These are phyloP conservation scores for Ecdyonurus torrentis DNA, from an alignment of 2,888 invertebrate species.

Conservation along the genomic window DNA sequence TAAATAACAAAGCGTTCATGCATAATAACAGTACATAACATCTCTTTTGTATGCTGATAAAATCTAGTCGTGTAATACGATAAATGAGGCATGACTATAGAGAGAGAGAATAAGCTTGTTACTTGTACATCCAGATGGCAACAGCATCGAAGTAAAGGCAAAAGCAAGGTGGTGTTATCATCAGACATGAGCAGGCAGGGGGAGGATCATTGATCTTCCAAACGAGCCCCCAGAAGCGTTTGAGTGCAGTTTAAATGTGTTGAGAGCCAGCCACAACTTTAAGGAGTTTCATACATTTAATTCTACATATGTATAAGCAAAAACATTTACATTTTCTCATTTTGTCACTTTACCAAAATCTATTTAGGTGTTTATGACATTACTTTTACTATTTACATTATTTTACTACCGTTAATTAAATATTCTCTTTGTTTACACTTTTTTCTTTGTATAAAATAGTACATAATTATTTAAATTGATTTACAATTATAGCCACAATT, in stretches of 20 bases:
- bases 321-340: no score
- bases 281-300: not conserved
- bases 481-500: no score
- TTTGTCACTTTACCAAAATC: no score
- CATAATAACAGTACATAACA: no score
- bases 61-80: not conserved
- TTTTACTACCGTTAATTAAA: no score
- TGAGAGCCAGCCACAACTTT: not conserved
- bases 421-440: no score
- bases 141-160: not conserved
- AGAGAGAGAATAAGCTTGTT: not conserved
- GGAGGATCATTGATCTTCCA: conserved; percentile 3
- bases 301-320: not conserved
- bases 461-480: no score
- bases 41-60: no score
- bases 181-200: not conserved
- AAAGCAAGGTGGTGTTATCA: not conserved
- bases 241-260: conserved; percentile 4
- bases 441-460: no score
- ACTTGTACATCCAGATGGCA: not conserved
- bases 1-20: no score
- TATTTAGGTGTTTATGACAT: no score
- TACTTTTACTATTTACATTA: no score
- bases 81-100: conserved; percentile 2
- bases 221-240: conserved; percentile 4